Evolutionary conservation across 2,113 vertebrate genomes (phyloP).

Genomic region (Podarcis muralis): DNA sequence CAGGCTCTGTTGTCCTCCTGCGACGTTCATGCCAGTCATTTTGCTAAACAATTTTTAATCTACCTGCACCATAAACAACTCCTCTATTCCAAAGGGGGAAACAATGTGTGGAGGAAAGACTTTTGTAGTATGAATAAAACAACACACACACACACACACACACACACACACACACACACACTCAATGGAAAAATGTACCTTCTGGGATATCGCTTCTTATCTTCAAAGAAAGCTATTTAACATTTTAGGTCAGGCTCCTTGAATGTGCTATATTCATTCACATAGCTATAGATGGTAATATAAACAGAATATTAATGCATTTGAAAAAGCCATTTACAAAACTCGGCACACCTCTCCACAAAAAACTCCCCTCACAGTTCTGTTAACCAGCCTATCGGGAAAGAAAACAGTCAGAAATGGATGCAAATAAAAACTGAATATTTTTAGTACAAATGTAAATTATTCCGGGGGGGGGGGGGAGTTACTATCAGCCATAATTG

Average conservation of each 20-base stretch:
- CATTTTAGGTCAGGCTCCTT: slow-evolving; percentile 43
- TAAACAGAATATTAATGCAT: slow-evolving; percentile 26
- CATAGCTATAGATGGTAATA: slow-evolving; percentile 27
- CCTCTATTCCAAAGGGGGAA: neutral
- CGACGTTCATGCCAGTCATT: neutral
- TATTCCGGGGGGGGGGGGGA: slow-evolving; percentile 1
- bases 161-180: neutral
- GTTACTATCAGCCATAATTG: neutral
- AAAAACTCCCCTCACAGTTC: neutral
- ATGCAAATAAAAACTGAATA: slow-evolving; percentile 16
- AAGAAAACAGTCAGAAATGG: neutral
- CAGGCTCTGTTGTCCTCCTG: neutral
- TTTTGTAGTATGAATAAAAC: slow-evolving; percentile 14
- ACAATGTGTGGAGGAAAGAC: neutral
- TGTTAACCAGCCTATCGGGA: slow-evolving; percentile 18
- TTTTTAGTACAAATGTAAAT: neutral
- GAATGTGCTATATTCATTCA: slow-evolving; percentile 5
- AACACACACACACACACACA: slow-evolving; percentile 5
- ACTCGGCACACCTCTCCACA: neutral
- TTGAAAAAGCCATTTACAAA: neutral
- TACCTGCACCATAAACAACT: neutral
- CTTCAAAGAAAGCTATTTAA: slow-evolving; percentile 44
- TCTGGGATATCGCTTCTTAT: slow-evolving; percentile 29
- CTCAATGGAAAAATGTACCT: neutral
- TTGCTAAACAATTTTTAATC: slow-evolving; percentile 1